Base-by-base conservation (phyloP, 1,140 invertebrate genomes). In the Proctacanthus coquilletti region DNA sequence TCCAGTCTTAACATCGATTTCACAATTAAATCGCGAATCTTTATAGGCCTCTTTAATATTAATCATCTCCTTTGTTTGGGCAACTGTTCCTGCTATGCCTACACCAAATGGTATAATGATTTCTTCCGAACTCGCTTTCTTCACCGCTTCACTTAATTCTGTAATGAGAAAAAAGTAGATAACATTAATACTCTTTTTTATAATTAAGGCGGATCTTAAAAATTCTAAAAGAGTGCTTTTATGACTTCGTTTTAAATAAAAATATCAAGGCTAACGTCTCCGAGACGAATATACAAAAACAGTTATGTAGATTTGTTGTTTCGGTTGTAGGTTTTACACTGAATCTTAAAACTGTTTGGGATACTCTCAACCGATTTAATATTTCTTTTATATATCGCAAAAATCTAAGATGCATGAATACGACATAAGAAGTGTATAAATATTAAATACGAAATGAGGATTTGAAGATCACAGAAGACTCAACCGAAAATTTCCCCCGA, bases 31-130 rank as follows among this genome's bases (percentile, higher is more conserved):
- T 43, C 69, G 62, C 9, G 68, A 65, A 48, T 72, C 87, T 60
- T 87, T 73, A 50, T 92, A 92, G 11, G 86, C 87, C 56, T 94
- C 81, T 51, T 74, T 84, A 51, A 92, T 89, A 64, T 92, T 91
- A 55, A 94, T 83, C 39, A 78, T 75, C 47, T 82, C 69, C 59
- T 91, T 92, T 29, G 73, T 87, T 53, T 85, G 72, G 15, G 88
- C 88, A 2, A 92, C 88, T 39, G 79, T 72, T 0, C 88, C 88
- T 0, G 84, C 85, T 38, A 94, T 89, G 2, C 88, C 88, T 8
- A 86, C 75, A 1, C 88, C 88, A 55, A 92, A 91, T 0, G 84
- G 84, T 53, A 93, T 85, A 49, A 73, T 70, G 34, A 86, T 78
- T 49, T 89, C 84, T 48, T 91, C 82, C 9, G 73, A 70, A 38